Conservation (phyloP, 1,140 invertebrate genomes). For the Riptortus pedestris region DNA sequence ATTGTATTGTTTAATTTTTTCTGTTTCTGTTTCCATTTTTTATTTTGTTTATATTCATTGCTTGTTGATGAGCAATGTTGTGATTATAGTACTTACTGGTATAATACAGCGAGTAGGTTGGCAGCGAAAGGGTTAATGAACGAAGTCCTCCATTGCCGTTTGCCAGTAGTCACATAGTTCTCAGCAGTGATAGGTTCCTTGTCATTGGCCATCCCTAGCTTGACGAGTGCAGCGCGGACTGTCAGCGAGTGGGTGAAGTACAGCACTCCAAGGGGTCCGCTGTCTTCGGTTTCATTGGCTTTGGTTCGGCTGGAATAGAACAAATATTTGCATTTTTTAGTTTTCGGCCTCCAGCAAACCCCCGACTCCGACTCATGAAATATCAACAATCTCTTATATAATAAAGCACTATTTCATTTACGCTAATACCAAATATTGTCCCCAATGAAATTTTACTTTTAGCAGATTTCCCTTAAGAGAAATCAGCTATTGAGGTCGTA, state of each 20-base stretch:
- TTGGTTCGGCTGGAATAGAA: not conserved
- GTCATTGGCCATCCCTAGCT: slow-evolving; percentile 59
- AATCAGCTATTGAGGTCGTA: too few species aligned
- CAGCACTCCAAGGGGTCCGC: slow-evolving; percentile 31
- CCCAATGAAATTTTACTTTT: too few species aligned
- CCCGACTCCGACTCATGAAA: too few species aligned
- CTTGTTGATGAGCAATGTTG: too few species aligned
- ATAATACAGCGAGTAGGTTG: slow-evolving; percentile 66
- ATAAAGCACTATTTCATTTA: too few species aligned
- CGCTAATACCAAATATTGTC: too few species aligned
- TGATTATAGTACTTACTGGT: slow-evolving; percentile 47
- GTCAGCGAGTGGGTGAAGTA: slow-evolving; percentile 11
- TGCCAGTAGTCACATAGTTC: slow-evolving; percentile 48
- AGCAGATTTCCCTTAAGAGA: too few species aligned
- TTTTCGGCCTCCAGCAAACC: too few species aligned
- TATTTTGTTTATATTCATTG: too few species aligned
- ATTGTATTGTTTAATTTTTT: too few species aligned
- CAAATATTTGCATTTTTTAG: not conserved
- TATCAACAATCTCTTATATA: too few species aligned
- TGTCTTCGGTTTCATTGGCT: slow-evolving; percentile 47
- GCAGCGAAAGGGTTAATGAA: slow-evolving; percentile 53
- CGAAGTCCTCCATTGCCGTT: slow-evolving; percentile 60
- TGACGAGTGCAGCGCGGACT: slow-evolving; percentile 45
- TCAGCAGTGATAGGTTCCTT: slow-evolving; percentile 48
- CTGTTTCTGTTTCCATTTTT: too few species aligned